These are phyloP conservation scores for Danaus melanippus DNA, from an alignment of 1,140 invertebrate genomes.

Conservation along the genomic window DNA sequence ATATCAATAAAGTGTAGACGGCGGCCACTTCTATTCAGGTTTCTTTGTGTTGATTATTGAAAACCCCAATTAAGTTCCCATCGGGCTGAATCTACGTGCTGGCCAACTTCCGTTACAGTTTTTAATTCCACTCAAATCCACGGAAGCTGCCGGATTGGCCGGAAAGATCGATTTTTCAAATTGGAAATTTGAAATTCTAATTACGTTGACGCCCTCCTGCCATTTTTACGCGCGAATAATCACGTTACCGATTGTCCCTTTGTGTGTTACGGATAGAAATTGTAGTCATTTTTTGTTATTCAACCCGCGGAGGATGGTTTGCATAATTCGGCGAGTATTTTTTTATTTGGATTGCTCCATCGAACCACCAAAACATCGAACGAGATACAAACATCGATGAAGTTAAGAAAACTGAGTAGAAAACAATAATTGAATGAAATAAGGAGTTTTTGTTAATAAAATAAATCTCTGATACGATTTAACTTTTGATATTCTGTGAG, in stretches of 20 bases:
- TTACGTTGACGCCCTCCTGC: slow-evolving; percentile 26
- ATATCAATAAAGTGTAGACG: too few relatives aligned
- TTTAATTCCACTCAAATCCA: slow-evolving; percentile 40
- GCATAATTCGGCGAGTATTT: background rate
- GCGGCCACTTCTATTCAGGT: too few relatives aligned
- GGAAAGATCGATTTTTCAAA: slow-evolving; percentile 56
- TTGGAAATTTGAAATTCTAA: slow-evolving; percentile 52
- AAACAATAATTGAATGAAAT: too few relatives aligned
- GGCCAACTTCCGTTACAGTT: slow-evolving; percentile 28
- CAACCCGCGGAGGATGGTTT: background rate
- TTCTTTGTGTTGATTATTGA: too few relatives aligned
- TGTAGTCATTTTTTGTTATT: slow-evolving; percentile 15
- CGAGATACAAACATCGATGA: too few relatives aligned
- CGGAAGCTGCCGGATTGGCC: slow-evolving; percentile 43
- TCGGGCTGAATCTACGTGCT: slow-evolving; percentile 24
- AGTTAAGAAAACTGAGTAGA: too few relatives aligned
- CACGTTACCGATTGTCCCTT: slow-evolving; percentile 13
- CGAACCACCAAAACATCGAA: too few relatives aligned
- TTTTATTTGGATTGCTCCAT: too few relatives aligned
- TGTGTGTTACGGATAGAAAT: slow-evolving; percentile 12
- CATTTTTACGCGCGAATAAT: slow-evolving; percentile 26
- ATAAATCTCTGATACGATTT: too few relatives aligned
- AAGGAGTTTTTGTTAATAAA: too few relatives aligned
- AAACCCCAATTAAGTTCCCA: slow-evolving; percentile 22
- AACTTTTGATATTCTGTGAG: too few relatives aligned